Base-by-base conservation (phyloP, 2,888 invertebrate species). In the Catonia carolina region DNA sequence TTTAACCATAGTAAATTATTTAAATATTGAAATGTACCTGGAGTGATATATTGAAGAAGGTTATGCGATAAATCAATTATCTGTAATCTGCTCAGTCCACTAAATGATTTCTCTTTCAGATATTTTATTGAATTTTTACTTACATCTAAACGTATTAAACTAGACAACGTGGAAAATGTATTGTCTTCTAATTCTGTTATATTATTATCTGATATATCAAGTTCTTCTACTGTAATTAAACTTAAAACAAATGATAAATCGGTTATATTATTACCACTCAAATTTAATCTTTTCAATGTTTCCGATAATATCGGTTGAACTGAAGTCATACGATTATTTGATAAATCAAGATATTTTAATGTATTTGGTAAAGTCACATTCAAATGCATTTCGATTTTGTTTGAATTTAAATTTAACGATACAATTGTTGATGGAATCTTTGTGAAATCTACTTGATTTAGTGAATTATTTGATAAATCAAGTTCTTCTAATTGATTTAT, bases 1-100 rank as follows among this genome's bases (percentile, higher is more conserved):
- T 87, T 85, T 65, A 91, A 73, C 51, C 78, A 79, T 69, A 83
- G 82, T 62, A 91, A 74, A 63, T 77, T 77, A 15, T 73, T 71
- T 61, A 88, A 73, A 33, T 81, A 79, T 62, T 74, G 74, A 66
- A 87, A 84, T 67, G 79, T 80, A 64, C 75, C 73, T 61, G 77
- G 76, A 67, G 75, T 75, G 66, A 74, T 61, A 17, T 53, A 60
- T 8, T 72, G 71, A 62, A 85, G 72, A 65, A 72, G 71, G 69
- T 85, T 85, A 55, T 70, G 69, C 15, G 84, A 82, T 63, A 84
- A 69, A 71, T 85, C 82, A 62, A 86, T 72, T 61, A 75, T 72
- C 65, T 76, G 73, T 60, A 85, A 69, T 63, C 74, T 62, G 35
- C 55, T 57, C 36, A 65, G 58, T 10, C 63, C 61, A 23, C 55